phyloP scores from a whole-genome alignment of 92 coral and sea anemone genomes.

The Palythoa heliodiscus region DNA sequence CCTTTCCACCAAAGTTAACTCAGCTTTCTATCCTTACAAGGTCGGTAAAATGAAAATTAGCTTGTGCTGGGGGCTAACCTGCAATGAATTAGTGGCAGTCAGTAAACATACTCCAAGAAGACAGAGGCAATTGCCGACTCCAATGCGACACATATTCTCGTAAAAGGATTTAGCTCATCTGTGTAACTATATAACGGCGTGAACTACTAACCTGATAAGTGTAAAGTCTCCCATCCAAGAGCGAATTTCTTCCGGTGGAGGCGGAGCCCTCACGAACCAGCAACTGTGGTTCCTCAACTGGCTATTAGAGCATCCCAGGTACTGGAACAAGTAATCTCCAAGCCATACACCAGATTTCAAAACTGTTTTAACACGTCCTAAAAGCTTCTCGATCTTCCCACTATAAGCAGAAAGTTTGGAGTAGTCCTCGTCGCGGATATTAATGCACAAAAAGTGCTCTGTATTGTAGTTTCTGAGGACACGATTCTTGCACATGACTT shows the following conservation, averaged over 20 bases:
- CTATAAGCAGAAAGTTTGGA: slow-evolving; percentile 79
- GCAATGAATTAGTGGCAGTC: too few species aligned
- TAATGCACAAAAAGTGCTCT: slow-evolving; percentile 74
- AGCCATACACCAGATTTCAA: slow-evolving; percentile 70
- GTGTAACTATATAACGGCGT: background rate
- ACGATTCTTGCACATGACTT: slow-evolving; percentile 94
- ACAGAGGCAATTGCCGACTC: too few species aligned
- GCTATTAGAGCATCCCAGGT: slow-evolving; percentile 93
- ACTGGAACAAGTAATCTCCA: slow-evolving; percentile 69
- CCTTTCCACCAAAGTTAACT: too few species aligned
- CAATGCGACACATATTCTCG: too few species aligned
- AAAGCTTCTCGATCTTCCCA: slow-evolving; percentile 61
- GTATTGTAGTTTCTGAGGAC: slow-evolving; percentile 84
- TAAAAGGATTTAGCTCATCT: background rate
- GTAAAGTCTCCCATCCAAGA: slow-evolving; percentile 98
- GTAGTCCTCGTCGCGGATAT: slow-evolving; percentile 93
- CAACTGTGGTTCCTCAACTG: slow-evolving; percentile 96
- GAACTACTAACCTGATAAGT: slow-evolving; percentile 68
- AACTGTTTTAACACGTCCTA: slow-evolving; percentile 56
- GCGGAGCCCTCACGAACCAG: slow-evolving; percentile 85
- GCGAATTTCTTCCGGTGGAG: slow-evolving; percentile 77
- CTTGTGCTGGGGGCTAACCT: too few species aligned
- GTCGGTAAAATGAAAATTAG: too few species aligned
- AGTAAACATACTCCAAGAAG: too few species aligned
- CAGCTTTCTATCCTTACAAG: too few species aligned